phyloP scores from a whole-genome alignment of 64 coral and sea anemone genomes.

The Actinia tenebrosa region DNA sequence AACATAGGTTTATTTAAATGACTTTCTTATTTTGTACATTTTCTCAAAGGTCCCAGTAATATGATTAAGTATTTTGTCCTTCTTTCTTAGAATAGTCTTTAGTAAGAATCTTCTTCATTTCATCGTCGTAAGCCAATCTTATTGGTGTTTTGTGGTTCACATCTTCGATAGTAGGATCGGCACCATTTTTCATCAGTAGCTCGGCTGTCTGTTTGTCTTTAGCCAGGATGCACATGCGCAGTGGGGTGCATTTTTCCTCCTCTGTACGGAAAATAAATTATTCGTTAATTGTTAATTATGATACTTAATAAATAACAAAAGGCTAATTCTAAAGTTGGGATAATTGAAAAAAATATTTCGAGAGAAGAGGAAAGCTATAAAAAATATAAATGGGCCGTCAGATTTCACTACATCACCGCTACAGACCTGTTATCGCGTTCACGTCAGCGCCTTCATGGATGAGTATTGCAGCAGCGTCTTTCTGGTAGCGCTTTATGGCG shows the following conservation, averaged over 20 bases:
- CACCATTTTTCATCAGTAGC: conserved; percentile 48
- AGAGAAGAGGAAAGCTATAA: no score
- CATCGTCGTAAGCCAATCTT: conserved; percentile 37
- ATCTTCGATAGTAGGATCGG: conserved; percentile 34
- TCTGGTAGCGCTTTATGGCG: conserved; percentile 43
- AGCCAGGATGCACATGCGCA: conserved; percentile 38
- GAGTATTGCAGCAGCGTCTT: conserved; percentile 26
- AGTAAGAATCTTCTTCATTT: conserved; percentile 39
- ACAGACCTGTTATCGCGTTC: conserved; percentile 12
- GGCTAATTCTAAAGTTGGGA: no score
- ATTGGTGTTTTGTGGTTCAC: conserved; percentile 44
- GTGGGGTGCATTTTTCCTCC: conserved; percentile 17
- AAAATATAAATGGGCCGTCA: no score
- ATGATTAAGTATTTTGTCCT: not conserved
- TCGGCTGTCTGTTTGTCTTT: conserved; percentile 26
- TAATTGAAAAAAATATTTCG: no score
- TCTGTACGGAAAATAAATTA: conserved; percentile 22
- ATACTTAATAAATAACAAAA: no score
- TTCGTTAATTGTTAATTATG: no score
- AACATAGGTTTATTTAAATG: not conserved
- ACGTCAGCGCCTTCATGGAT: conserved; percentile 42
- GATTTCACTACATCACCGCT: no score
- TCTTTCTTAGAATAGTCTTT: not conserved
- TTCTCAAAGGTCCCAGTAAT: not conserved
- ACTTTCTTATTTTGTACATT: not conserved